Evolutionary conservation across 2,797 vertebrate species (phyloP).

Genomic region (Selene dorsalis): DNA sequence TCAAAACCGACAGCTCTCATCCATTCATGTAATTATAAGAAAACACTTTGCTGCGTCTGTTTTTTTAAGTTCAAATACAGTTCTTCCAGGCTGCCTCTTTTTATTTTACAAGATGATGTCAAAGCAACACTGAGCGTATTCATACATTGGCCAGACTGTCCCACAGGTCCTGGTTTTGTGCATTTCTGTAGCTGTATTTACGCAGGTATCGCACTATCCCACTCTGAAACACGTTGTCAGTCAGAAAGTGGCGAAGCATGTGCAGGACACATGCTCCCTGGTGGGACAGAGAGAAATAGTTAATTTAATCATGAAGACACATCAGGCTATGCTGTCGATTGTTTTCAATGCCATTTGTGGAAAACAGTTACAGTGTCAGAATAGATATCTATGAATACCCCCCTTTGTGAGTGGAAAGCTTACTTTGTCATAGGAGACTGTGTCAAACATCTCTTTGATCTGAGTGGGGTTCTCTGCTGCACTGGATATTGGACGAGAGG

Average conservation of each 20-base stretch:
- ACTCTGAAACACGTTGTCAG: conserved; percentile 85
- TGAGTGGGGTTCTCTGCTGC: conserved; percentile 86
- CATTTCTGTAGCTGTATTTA: conserved; percentile 85
- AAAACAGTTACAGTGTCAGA: not conserved
- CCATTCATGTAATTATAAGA: not conserved
- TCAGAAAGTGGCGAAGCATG: conserved; percentile 87
- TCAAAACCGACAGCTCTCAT: not conserved
- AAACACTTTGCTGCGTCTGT: not conserved
- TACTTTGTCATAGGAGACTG: conserved; percentile 83
- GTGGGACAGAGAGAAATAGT: conserved; percentile 42
- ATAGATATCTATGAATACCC: not conserved
- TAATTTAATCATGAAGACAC: not conserved
- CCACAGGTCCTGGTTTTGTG: conserved; percentile 87
- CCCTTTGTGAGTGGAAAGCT: conserved; percentile 2
- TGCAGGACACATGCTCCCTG: conserved; percentile 88
- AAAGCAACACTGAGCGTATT: not conserved
- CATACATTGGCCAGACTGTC: conserved; percentile 83
- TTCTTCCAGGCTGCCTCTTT: not conserved
- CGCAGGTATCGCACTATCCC: conserved; percentile 85
- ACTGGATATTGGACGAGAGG: conserved; percentile 85
- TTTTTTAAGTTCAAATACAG: not conserved
- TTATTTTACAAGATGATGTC: not conserved
- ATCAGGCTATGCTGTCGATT: not conserved
- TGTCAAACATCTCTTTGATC: conserved; percentile 88
- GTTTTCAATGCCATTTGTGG: not conserved